Evolutionary conservation across 2,113 vertebrate species (phyloP).

Genomic region (Varanus komodoensis): DNA sequence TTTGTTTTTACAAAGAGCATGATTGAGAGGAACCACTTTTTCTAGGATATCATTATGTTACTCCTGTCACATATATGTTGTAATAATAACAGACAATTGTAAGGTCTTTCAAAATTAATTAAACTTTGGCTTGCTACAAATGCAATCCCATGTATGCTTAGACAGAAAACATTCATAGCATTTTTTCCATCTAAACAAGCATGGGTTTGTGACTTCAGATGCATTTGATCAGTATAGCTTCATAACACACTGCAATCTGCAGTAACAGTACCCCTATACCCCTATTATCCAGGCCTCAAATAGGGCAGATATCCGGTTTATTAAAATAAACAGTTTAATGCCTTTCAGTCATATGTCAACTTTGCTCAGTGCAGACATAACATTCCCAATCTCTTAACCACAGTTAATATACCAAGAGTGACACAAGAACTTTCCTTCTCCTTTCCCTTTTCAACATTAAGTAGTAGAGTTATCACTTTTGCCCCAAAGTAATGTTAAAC

Average conservation of each 20-base stretch:
- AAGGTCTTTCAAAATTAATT: conserved; percentile 29
- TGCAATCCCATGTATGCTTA: too few relatives aligned
- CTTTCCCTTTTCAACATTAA: background rate
- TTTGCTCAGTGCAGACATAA: background rate
- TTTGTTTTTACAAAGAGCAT: conserved; percentile 33
- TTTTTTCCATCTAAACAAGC: too few relatives aligned
- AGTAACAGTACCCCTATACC: conserved; percentile 21
- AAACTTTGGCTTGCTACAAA: background rate
- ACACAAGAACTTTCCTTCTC: background rate
- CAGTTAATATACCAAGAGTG: background rate
- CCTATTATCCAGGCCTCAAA: conserved; percentile 2
- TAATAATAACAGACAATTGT: conserved; percentile 39
- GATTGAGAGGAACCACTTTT: conserved; percentile 50
- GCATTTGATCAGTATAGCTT: conserved; percentile 40
- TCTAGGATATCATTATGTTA: conserved; percentile 42
- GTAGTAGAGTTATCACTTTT: background rate
- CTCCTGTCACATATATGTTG: conserved; percentile 24
- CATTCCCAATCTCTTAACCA: background rate
- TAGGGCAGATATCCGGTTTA: background rate
- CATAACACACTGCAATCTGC: background rate
- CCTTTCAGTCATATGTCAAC: background rate
- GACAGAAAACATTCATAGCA: background rate
- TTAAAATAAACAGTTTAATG: background rate
- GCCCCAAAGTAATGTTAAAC: background rate
- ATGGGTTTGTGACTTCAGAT: background rate